Evolutionary conservation across 2,888 invertebrate genomes (phyloP), one percentile per base, ranked within the genome.

Genomic region (Alloscopus bannaensis): DNA sequence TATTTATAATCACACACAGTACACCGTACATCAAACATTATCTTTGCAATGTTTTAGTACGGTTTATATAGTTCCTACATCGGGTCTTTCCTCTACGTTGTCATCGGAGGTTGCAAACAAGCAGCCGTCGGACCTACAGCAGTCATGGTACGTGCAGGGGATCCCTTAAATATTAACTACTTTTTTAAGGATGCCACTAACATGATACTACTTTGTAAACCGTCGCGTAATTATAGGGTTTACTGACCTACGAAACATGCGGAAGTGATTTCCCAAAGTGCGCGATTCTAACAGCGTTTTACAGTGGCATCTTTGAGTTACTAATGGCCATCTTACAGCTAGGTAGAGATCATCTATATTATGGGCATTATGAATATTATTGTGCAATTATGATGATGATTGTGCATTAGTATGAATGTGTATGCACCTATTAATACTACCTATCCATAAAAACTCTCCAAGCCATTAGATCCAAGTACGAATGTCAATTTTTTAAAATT

Each of bases 71-170:
- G 71, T 22, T 78, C 84, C 0, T 84, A 82, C 65, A 88, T 90
- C 88, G 89, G 90, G 2, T 89, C 89, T 84, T 89, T 90, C 83
- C 87, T 90, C 18, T 91, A 91, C 86, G 87, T 88, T 26, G 80
- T 91, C 31, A 86, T 91, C 62, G 91, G 90, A 1, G 90, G 89
- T 16, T 88, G 89, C 40, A 89, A 88, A 83, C 90, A 90, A 86
- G 88, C 90, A 47, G 90, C 90, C 1, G 88, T 90, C 28, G 90
- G 90, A 47, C 90, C 90, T 1, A 90, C 90, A 1, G 90, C 90
- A 57, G 89, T 90, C 75, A 89, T 90, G 88, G n/a, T n/a, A n/a
- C n/a, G n/a, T n/a, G n/a, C n/a, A n/a, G n/a, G n/a, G n/a, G n/a
- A n/a, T n/a, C n/a, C n/a, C n/a, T n/a, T n/a, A n/a, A n/a, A n/a